Conservation (phyloP, 2,888 invertebrate genomes). For the Tetranychus piercei region DNA sequence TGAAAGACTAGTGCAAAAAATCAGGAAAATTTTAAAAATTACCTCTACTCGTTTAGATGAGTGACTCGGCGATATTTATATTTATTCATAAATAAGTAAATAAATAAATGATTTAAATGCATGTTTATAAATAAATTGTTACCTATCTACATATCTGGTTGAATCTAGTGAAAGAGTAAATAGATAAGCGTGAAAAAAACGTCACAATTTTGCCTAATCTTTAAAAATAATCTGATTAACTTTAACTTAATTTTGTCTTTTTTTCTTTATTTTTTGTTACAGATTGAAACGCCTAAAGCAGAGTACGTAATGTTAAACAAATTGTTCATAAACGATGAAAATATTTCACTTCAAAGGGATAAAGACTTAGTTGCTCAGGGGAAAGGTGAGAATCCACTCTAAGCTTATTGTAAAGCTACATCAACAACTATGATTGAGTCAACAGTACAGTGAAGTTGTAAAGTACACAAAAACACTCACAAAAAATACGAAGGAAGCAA, state of each 20-base stretch:
- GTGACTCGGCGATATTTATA: too few species aligned
- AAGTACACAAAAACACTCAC: background rate
- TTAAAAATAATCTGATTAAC: background rate
- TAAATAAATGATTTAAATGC: too few species aligned
- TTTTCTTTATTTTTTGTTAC: conserved; percentile 26
- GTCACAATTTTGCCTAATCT: background rate
- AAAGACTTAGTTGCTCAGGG: conserved; percentile 29
- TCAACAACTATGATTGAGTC: background rate
- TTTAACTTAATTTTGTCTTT: conserved; percentile 17
- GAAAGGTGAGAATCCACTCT: conserved; percentile 26
- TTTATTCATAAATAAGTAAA: too few species aligned
- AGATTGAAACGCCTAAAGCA: conserved; percentile 53
- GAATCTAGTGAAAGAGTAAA: background rate
- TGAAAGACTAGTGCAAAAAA: too few species aligned
- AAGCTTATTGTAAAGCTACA: background rate
- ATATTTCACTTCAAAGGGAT: conserved; percentile 40
- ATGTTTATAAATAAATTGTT: too few species aligned
- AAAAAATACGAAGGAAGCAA: background rate
- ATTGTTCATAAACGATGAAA: conserved; percentile 52
- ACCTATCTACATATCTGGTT: too few species aligned
- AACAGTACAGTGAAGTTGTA: background rate
- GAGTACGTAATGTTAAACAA: conserved; percentile 58
- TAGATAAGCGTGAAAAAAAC: background rate
- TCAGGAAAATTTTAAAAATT: too few species aligned
- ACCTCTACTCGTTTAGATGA: too few species aligned